Percentiles rank a stretch among this genome's conserved stretches.
Evolutionary conservation across 2,888 invertebrate species (phyloP).

Genomic region (Sminthurinus aureus): DNA sequence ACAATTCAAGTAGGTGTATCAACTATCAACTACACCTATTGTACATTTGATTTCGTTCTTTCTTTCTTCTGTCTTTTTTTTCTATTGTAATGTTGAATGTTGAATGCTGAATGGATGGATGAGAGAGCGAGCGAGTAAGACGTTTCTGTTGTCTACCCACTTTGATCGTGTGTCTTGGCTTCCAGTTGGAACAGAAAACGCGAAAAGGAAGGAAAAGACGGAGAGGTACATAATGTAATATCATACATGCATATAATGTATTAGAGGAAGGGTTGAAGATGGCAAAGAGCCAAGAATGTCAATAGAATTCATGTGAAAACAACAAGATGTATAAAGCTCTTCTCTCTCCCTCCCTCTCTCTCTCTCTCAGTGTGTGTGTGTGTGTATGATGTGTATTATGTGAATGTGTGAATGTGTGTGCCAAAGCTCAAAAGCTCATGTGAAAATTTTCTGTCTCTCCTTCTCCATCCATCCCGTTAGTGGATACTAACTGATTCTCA

Average conservation of each 20-base stretch:
- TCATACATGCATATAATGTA: too few relatives aligned
- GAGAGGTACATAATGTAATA: background rate
- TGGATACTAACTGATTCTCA: too few relatives aligned
- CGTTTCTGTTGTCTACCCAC: constrained; percentile 10
- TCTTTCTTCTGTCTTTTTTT: background rate
- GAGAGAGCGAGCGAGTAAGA: background rate
- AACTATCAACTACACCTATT: background rate
- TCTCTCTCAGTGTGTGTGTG: too few relatives aligned
- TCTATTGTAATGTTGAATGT: background rate
- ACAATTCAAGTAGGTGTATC: background rate
- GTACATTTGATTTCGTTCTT: background rate
- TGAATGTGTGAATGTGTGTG: too few relatives aligned
- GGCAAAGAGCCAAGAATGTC: constrained; percentile 25
- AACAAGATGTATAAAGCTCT: constrained; percentile 21
- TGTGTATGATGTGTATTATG: background rate
- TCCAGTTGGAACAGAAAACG: constrained; percentile 4
- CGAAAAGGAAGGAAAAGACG: background rate
- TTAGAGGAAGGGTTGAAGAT: background rate
- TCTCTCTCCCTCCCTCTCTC: background rate
- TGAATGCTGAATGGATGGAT: background rate
- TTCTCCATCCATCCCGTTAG: background rate
- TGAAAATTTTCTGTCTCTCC: background rate
- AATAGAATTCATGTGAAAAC: constrained; percentile 25
- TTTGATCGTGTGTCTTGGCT: background rate
- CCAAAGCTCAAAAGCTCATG: background rate